These are phyloP conservation scores for Pristionchus maxplancki DNA, from an alignment of 2,888 invertebrate genomes.

Conservation along the genomic window DNA sequence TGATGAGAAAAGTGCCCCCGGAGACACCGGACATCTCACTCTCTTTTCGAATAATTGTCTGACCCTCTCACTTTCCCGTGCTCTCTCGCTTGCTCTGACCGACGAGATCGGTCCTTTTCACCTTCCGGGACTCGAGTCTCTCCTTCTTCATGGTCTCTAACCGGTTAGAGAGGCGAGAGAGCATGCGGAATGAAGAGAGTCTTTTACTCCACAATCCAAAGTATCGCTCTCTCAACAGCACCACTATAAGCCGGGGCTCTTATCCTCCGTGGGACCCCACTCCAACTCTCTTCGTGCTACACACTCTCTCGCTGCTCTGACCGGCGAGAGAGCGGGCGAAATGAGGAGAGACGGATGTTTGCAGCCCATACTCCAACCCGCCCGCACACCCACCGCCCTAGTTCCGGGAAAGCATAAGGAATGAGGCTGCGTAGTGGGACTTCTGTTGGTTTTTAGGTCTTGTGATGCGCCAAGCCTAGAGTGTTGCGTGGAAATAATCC, in stretches of 20 bases:
- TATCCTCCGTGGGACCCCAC: too few relatives aligned
- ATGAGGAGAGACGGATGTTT: not conserved
- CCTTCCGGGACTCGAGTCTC: not conserved
- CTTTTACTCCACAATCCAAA: too few relatives aligned
- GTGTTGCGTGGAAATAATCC: not conserved
- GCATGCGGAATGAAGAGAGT: not conserved
- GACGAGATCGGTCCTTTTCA: too few relatives aligned
- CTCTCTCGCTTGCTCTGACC: too few relatives aligned
- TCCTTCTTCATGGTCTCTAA: not conserved
- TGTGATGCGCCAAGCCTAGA: not conserved
- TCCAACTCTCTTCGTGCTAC: too few relatives aligned
- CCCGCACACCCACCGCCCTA: not conserved
- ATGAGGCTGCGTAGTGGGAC: not conserved
- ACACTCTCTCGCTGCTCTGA: not conserved
- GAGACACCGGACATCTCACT: not conserved
- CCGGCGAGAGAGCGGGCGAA: not conserved
- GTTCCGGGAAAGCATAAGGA: not conserved
- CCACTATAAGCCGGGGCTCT: too few relatives aligned
- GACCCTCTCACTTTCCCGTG: too few relatives aligned
- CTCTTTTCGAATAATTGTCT: too few relatives aligned
- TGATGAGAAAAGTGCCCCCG: slow-evolving; percentile 27
- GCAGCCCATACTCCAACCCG: not conserved
- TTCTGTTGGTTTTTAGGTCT: not conserved
- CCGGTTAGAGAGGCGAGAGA: not conserved
- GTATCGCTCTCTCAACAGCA: too few relatives aligned